phyloP scores from a whole-genome alignment of 2,888 invertebrate genomes.

The Synanthedon formicaeformis region DNA sequence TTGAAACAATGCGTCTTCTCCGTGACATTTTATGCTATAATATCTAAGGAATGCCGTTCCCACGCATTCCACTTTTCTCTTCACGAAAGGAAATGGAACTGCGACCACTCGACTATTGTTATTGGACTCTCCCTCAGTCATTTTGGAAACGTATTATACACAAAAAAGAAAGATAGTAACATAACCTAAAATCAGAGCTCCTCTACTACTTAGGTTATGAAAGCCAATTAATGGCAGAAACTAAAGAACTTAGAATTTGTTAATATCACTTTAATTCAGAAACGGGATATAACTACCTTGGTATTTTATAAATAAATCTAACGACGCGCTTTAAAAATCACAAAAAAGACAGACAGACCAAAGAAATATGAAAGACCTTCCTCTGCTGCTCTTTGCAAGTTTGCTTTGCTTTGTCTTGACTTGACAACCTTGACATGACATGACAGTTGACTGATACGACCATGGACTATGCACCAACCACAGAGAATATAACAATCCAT shows the following conservation, averaged over 20 bases:
- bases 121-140: conserved; percentile 47
- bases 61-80: conserved; percentile 62
- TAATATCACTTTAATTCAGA: too few relatives aligned
- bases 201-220: conserved; percentile 15
- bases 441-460: too few relatives aligned
- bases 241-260: not conserved
- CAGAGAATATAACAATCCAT: too few relatives aligned
- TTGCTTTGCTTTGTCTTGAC: too few relatives aligned
- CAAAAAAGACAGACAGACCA: too few relatives aligned
- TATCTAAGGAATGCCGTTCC: conserved; percentile 63
- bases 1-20: conserved; percentile 52
- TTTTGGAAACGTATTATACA: conserved; percentile 37
- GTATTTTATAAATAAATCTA: too few relatives aligned
- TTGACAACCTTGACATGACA: too few relatives aligned
- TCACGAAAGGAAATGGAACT: conserved; percentile 41
- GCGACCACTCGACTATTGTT: conserved; percentile 37
- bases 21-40: conserved; percentile 60
- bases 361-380: too few relatives aligned
- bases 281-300: too few relatives aligned
- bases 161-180: conserved; percentile 47
- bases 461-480: too few relatives aligned
- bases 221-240: conserved; percentile 5
- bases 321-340: too few relatives aligned
- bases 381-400: too few relatives aligned
- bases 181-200: conserved; percentile 50